Conservation (phyloP, 2,888 invertebrate genomes). For the Eupithecia inturbata region DNA sequence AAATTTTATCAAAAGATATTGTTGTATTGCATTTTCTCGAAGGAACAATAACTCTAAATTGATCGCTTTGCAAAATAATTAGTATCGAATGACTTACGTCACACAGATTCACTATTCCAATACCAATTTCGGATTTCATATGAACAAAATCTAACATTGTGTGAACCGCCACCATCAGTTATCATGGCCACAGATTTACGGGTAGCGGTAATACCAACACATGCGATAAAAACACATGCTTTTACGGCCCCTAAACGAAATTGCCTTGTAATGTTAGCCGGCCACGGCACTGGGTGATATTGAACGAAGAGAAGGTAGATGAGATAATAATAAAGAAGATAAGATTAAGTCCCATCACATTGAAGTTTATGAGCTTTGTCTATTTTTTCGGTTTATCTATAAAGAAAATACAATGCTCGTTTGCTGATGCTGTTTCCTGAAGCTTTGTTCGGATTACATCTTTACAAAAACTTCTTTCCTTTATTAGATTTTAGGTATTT, state of each 20-base stretch:
- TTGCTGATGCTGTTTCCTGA: neutral
- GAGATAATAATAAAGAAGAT: conserved; percentile 11
- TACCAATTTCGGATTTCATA: neutral
- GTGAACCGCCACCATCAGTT: neutral
- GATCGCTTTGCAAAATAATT: neutral
- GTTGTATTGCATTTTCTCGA: neutral
- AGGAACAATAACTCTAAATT: neutral
- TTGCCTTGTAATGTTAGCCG: conserved; percentile 60
- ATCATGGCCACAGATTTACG: conserved; percentile 27
- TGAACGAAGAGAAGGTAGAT: conserved; percentile 25
- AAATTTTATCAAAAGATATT: too few species aligned
- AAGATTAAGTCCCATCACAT: conserved; percentile 16
- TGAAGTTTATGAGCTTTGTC: conserved; percentile 9
- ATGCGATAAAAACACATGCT: conserved; percentile 61
- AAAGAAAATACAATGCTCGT: neutral
- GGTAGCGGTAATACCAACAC: conserved; percentile 37
- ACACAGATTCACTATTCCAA: neutral
- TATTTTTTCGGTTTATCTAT: neutral
- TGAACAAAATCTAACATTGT: neutral
- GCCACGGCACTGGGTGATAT: conserved; percentile 34
- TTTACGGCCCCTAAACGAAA: conserved; percentile 68
- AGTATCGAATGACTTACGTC: neutral
- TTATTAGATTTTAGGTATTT: neutral
- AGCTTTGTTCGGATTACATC: neutral
- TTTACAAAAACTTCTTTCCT: neutral